Evolutionary conservation across 2,797 vertebrate genomes (phyloP).

Genomic region (Micrastur ruficollis): DNA sequence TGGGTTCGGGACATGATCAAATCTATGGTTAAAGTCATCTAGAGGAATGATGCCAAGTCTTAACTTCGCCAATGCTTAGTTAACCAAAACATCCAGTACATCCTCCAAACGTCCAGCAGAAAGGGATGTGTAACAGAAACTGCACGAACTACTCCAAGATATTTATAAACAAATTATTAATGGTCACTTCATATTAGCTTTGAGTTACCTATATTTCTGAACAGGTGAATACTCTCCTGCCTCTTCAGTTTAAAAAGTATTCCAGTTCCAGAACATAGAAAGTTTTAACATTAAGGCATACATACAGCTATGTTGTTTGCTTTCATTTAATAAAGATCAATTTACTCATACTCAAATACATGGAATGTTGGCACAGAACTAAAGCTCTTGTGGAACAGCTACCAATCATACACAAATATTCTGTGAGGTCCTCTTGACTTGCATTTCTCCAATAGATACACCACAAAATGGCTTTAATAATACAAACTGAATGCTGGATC

Average conservation of each 20-base stretch:
- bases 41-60: constrained; percentile 1
- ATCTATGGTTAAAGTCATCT: not conserved
- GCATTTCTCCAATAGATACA: constrained; percentile 71
- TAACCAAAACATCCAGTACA: not conserved
- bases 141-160: constrained; percentile 12
- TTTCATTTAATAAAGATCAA: constrained; percentile 76
- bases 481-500: constrained; percentile 76
- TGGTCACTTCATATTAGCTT: constrained; percentile 7
- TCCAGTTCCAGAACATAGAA: constrained; percentile 64
- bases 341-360: constrained; percentile 76
- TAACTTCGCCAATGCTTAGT: not conserved
- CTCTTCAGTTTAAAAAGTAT: constrained; percentile 57
- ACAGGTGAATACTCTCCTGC: constrained; percentile 53
- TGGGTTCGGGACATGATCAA: not conserved
- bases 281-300: constrained; percentile 76
- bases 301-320: constrained; percentile 76
- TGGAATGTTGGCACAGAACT: constrained; percentile 83
- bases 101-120: not conserved
- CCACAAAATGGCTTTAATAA: constrained; percentile 73
- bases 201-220: constrained; percentile 40
- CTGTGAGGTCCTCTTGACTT: constrained; percentile 65
- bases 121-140: constrained; percentile 13
- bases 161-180: not conserved
- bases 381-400: constrained; percentile 76
- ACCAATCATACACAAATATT: constrained; percentile 61